Base-by-base conservation (phyloP, 1,140 invertebrate species). In the Asbolus verrucosus region DNA sequence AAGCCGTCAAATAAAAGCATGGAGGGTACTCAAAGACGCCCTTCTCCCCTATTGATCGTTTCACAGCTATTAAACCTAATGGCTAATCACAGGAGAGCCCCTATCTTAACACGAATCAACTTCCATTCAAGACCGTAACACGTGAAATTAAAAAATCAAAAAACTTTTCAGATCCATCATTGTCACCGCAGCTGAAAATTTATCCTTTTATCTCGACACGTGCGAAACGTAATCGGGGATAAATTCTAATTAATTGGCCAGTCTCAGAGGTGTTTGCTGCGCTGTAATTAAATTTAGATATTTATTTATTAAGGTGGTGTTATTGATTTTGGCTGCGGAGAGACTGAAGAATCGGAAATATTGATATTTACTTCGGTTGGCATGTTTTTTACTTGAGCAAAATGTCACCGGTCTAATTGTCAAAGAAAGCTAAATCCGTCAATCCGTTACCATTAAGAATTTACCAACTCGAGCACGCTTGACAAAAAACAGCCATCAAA, bases 401-500 rank as follows among this genome's bases (percentile, higher is more conserved):
- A 54, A 54, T 54, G 46, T 30, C 46, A 27, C 21, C 46, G 46
- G 46, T 54, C 27, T 54, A 54, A 54, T 54, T 54, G 46, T 54
- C 46, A 54, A 54, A 54, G 46, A 54, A 54, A 14, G 27, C 46
- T 27, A 54, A 54, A 21, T 54, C 46, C 46, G 46, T 54, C 46
- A 54, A 54, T 27, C 46, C 6, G 46, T n/a, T 18, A n/a, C 6
- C 27, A 8, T 27, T 27, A 27, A 54, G 19, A 54, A 9, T 19
- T 9, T 2, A n/a, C 46, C 19, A 24, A 54, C 15, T n/a, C n/a
- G n/a, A 14, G 19, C 16, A 46, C 41, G 19, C 41, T 9, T 8
- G n/a, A 54, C 3, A 19, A 54, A 54, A 54, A 54, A 54, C 19
- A 19, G 11, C 2, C 46, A 54, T 54, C 46, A 54, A 54, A 54